Percentiles rank a stretch among this genome's conserved stretches.
These are phyloP conservation scores for Thripadectes ignobilis DNA, from an alignment of 2,797 vertebrate species.

Conservation along the genomic window DNA sequence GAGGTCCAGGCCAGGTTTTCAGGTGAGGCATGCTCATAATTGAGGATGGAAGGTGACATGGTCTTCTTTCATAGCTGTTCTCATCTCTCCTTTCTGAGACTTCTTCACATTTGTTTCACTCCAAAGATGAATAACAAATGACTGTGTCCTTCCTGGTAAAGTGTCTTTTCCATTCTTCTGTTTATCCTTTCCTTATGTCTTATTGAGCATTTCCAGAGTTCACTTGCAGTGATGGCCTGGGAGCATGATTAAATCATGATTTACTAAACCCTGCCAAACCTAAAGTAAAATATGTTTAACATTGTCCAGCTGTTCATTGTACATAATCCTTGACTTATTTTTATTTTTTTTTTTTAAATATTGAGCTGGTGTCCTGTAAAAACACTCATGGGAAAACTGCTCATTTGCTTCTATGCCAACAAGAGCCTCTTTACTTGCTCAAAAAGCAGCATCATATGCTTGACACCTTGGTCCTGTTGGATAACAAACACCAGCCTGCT, in stretches of 20 bases:
- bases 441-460: not conserved
- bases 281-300: constrained; percentile 69
- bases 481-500: not conserved
- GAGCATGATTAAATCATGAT: constrained; percentile 65
- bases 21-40: not conserved
- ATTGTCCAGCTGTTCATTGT: constrained; percentile 73
- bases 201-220: constrained; percentile 66
- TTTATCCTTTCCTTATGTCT: constrained; percentile 47
- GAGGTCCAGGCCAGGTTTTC: not conserved
- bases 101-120: not conserved
- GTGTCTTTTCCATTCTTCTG: constrained; percentile 54
- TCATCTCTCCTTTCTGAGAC: not conserved
- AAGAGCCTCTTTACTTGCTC: not conserved
- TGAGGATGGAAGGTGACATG: not conserved
- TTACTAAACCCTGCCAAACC: constrained; percentile 69
- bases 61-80: not conserved
- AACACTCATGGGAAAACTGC: constrained; percentile 15
- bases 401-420: constrained; percentile 13
- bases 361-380: constrained; percentile 23
- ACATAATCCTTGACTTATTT: constrained; percentile 49
- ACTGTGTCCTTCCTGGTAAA: constrained; percentile 50
- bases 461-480: constrained; percentile 22
- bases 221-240: constrained; percentile 48
- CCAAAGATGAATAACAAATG: constrained; percentile 43
- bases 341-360: constrained; percentile 29